Percentiles rank a stretch among this genome's conserved stretches.
These are phyloP conservation scores for Fulmarus glacialis DNA, from an alignment of 2,113 vertebrate genomes.

Conservation along the genomic window DNA sequence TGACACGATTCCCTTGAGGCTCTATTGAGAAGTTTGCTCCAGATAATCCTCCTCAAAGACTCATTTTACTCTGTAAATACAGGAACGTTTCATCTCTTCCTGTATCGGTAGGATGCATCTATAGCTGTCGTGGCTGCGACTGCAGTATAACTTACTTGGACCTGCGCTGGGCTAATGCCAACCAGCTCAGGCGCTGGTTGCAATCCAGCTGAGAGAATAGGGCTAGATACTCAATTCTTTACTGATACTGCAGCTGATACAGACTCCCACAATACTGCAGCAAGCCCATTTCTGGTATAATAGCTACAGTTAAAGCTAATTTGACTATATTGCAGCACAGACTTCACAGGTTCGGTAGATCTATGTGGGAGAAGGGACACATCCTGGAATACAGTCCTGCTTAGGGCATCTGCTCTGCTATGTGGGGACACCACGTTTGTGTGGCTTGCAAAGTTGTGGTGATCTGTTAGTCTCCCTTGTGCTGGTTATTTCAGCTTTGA, in stretches of 20 bases:
- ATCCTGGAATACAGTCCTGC: background rate
- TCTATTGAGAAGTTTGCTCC: background rate
- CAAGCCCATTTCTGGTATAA: background rate
- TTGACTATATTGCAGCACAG: too few species aligned
- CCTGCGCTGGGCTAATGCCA: background rate
- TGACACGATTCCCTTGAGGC: background rate
- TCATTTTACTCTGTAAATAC: background rate
- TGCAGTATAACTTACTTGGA: background rate
- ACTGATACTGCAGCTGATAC: background rate
- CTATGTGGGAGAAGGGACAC: background rate
- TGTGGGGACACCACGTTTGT: fast-evolving
- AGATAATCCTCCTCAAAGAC: conserved; percentile 4
- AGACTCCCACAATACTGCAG: background rate
- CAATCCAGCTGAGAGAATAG: background rate
- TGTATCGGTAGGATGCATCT: background rate
- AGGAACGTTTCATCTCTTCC: background rate
- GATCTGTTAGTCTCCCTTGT: background rate
- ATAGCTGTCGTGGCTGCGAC: background rate
- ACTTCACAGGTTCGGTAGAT: background rate
- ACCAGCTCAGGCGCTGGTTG: background rate
- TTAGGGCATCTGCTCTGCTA: background rate
- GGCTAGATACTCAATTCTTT: background rate
- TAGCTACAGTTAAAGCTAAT: background rate
- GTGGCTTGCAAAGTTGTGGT: background rate
- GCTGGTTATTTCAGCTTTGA: background rate